Base-by-base conservation (phyloP, 2,888 invertebrate species). In the Chydorus sphaericus region DNA sequence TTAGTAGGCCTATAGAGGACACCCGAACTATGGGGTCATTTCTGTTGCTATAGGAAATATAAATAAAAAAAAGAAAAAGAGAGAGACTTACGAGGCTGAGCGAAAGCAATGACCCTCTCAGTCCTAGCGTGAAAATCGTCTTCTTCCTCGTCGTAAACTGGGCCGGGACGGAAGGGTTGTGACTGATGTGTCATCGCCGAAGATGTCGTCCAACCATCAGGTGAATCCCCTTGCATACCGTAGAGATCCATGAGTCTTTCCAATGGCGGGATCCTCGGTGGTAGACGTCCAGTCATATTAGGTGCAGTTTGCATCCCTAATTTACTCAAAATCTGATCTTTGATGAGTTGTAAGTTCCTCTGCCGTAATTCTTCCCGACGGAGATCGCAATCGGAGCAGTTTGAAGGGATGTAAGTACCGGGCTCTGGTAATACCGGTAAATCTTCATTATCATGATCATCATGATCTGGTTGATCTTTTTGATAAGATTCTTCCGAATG, bases 51-150 rank as follows among this genome's bases (percentile, higher is more conserved):
- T n/a, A n/a, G n/a, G n/a, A n/a, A n/a, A n/a, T n/a, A n/a, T n/a
- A n/a, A n/a, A n/a, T n/a, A n/a, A n/a, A n/a, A n/a, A n/a, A n/a
- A n/a, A n/a, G 11, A 23, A 20, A 57, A 48, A 1, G 3, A 23
- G 20, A 16, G 26, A 59, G 61, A 64, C 65, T 65, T 67, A 74
- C 73, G 70, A 59, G 70, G 68, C 61, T 73, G 81, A 65, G 80
- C 80, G 72, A 83, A 83, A 62, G 79, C 77, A 69, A 82, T 71
- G 64, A 82, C 76, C 66, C 78, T 78, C 68, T 82, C 78, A 59
- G 81, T 80, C 65, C 77, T 77, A 62, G 79, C 78, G 65, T 79
- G 77, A 71, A 77, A 80, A 68, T 81, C 80, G 65, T 82, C 81
- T 61, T 78, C 74, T 69, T 81, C 71, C 68, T 77, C 72, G 68